Percentiles rank a stretch among this genome's conserved stretches.
phyloP scores from a whole-genome alignment of 2,888 invertebrate species.

The Beris morrisii region DNA sequence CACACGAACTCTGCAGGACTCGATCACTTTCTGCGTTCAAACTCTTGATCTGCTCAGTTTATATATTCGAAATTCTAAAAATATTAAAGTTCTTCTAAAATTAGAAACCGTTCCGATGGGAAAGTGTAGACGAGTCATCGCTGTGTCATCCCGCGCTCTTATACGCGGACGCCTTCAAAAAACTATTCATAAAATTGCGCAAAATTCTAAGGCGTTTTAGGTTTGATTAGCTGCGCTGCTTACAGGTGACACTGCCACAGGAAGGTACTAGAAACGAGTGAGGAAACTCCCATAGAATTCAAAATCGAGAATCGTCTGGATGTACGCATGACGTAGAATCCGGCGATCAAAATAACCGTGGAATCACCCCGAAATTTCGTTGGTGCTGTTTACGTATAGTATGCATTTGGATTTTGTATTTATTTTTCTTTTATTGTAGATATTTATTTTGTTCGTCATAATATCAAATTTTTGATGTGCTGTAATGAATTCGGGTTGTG shows the following conservation, averaged over 20 bases:
- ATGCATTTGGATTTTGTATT: too few species aligned
- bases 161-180: neutral
- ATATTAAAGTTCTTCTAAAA: slow-evolving; percentile 22
- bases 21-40: slow-evolving; percentile 17
- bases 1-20: slow-evolving; percentile 8
- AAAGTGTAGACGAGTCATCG: slow-evolving; percentile 24
- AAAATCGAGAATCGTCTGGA: slow-evolving; percentile 20
- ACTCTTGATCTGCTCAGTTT: slow-evolving; percentile 13
- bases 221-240: neutral
- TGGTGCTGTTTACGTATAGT: slow-evolving; percentile 21
- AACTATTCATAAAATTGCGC: neutral
- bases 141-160: slow-evolving; percentile 21
- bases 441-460: too few species aligned
- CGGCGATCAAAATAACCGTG: slow-evolving; percentile 12
- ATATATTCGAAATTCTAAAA: slow-evolving; percentile 29
- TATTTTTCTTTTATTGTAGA: too few species aligned
- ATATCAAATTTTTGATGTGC: too few species aligned
- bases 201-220: slow-evolving; percentile 10
- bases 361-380: slow-evolving; percentile 20
- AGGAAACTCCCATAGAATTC: neutral
- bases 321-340: slow-evolving; percentile 9
- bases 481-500: too few species aligned
- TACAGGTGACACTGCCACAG: slow-evolving; percentile 9
- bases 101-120: slow-evolving; percentile 16
- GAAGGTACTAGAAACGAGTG: neutral